These are phyloP conservation scores for Agelas oroides DNA, from an alignment of 37 sponge, comb jelly and placozoan genomes.

Conservation along the genomic window DNA sequence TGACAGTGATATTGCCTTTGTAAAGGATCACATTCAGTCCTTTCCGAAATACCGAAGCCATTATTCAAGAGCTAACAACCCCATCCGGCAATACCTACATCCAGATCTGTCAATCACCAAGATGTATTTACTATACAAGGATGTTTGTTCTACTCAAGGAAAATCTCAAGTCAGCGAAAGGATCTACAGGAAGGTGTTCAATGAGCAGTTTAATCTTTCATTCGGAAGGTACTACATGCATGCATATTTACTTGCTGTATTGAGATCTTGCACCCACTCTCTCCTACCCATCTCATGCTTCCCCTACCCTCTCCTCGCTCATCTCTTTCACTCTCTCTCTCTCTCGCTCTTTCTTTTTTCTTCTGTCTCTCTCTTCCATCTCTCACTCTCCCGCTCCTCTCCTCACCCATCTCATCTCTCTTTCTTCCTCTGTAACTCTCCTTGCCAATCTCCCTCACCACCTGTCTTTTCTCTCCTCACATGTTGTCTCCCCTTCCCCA, in stretches of 20 bases:
- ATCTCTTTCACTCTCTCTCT: too few relatives aligned
- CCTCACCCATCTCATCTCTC: too few relatives aligned
- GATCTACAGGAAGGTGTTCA: slow-evolving; percentile 39
- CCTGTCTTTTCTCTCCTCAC: too few relatives aligned
- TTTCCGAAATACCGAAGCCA: slow-evolving; percentile 46
- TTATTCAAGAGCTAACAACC: slow-evolving; percentile 40
- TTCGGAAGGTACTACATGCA: slow-evolving; percentile 12
- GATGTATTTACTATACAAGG: slow-evolving; percentile 45
- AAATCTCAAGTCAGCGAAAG: slow-evolving; percentile 27
- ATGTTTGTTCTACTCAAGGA: not conserved
- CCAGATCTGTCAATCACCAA: slow-evolving; percentile 13
- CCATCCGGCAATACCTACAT: not conserved
- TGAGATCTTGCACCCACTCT: too few relatives aligned
- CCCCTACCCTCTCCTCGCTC: not conserved
- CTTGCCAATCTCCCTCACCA: too few relatives aligned
- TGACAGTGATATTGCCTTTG: not conserved
- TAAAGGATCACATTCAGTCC: slow-evolving; percentile 26
- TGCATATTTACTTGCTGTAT: too few relatives aligned
- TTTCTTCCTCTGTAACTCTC: too few relatives aligned
- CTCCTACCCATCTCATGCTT: too few relatives aligned
- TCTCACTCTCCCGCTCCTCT: too few relatives aligned
- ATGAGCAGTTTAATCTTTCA: slow-evolving; percentile 25
- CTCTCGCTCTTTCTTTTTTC: too few relatives aligned
- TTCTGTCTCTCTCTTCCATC: too few relatives aligned
- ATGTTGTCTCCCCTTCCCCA: too few relatives aligned